These are phyloP conservation scores for Darevskia mixta DNA, from an alignment of 2,797 vertebrate species.

Conservation along the genomic window DNA sequence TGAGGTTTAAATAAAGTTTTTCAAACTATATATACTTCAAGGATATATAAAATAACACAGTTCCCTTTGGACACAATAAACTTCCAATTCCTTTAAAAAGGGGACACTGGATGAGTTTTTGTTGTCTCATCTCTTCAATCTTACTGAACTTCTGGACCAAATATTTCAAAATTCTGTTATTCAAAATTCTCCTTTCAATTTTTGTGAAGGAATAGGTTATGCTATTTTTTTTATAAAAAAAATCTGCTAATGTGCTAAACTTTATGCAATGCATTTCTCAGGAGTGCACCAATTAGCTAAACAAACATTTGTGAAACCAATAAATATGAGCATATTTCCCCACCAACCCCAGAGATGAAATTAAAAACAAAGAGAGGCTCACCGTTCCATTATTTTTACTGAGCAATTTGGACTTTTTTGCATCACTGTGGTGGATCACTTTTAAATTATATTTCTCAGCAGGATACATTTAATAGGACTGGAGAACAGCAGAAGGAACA, in stretches of 20 bases:
- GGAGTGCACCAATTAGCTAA: background rate
- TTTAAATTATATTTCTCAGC: slow-evolving; percentile 25
- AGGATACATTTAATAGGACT: background rate
- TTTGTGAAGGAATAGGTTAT: background rate
- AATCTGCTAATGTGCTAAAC: background rate
- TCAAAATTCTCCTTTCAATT: background rate
- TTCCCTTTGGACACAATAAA: background rate
- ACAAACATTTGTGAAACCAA: slow-evolving; percentile 6
- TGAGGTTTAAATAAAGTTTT: background rate
- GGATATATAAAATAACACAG: background rate
- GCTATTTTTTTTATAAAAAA: background rate
- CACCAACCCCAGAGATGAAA: background rate
- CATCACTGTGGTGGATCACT: background rate
- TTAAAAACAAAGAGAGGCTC: background rate
- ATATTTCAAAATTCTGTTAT: background rate
- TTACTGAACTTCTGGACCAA: slow-evolving; percentile 2
- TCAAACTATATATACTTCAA: background rate
- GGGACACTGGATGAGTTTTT: background rate
- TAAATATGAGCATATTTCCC: slow-evolving; percentile 6
- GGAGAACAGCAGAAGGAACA: slow-evolving; percentile 10
- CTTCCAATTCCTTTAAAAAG: background rate
- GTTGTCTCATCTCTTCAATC: background rate
- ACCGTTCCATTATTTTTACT: background rate
- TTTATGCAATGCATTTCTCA: background rate
- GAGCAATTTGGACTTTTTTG: slow-evolving; percentile 16